Evolutionary conservation across 2,113 vertebrate genomes (phyloP), one percentile per base, ranked within the genome.

Genomic region (Reinhardtius hippoglossoides): DNA sequence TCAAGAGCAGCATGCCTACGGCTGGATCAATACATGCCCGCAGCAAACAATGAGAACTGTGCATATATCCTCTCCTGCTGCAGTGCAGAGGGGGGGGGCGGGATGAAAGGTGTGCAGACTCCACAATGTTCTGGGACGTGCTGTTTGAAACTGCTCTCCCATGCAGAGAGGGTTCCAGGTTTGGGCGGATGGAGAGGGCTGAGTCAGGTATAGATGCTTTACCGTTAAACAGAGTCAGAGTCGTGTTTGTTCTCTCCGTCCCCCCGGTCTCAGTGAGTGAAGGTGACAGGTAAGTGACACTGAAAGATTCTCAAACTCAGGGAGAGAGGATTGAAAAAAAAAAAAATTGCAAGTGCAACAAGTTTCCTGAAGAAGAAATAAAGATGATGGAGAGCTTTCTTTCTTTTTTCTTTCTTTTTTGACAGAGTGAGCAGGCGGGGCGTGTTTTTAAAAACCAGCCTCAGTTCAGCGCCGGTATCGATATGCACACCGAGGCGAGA

Each of bases 11-110:
- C 67, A 72, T 82, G 74, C 83, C 79, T 84, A 59, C 66, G 42
- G 68, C 54, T 67, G 66, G 82, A 94, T 94, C 92, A 83, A 93
- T 94, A 93, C 74, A 82, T 71, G 61, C 58, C 71, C 68, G 54
- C 86, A 86, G 81, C 72, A 68, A 87, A 86, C 87, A 81, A 78
- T 52, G 69, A 71, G 59, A 18, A 57, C 68, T 12, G 59, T 76
- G 66, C 68, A 74, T 62, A 74, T 76, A 65, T 76, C 71, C 65
- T 16, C 74, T 87, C 69, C 64, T 78, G 9, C 85, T 87, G 83
- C 87, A 91, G 67, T 85, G 86, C 84, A 70, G 84, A 46, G 26
- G 31, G 26, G 37, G 40, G 20, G 26, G 37, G 40, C 20, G 40
- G 55, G 26, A 23, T 67, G 74, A 80, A 86, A 76, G 67, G 84